Percentiles rank a stretch among this genome's conserved stretches.
Evolutionary conservation across 2,113 vertebrate species (phyloP).

Genomic region (Trematomus loennbergii): DNA sequence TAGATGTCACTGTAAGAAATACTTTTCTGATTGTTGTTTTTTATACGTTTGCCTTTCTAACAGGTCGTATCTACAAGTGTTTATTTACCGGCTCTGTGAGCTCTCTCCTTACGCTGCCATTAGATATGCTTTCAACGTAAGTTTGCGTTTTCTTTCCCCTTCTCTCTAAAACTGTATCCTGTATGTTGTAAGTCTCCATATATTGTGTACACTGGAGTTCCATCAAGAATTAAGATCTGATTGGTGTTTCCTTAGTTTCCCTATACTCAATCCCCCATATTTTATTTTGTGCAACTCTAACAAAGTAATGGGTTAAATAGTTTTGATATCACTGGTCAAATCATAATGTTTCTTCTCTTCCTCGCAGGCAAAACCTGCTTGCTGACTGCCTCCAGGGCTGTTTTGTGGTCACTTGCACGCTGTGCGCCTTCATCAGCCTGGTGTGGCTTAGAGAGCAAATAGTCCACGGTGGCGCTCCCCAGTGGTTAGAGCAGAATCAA

Average conservation of each 20-base stretch:
- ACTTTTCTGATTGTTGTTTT: not conserved
- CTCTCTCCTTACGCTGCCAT: slow-evolving; percentile 95
- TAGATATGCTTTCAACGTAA: slow-evolving; percentile 99
- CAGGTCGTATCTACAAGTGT: slow-evolving; percentile 99
- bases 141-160: slow-evolving; percentile 66
- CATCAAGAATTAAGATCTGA: not conserved
- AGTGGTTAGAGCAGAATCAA: slow-evolving; percentile 94
- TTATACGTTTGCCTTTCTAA: slow-evolving; percentile 32
- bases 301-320: not conserved
- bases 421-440: slow-evolving; percentile 98
- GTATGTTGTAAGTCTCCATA: not conserved
- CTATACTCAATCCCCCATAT: not conserved
- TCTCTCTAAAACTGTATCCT: not conserved
- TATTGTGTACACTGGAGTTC: not conserved
- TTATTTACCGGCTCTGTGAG: slow-evolving; percentile 99
- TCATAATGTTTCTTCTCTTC: slow-evolving; percentile 11
- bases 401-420: slow-evolving; percentile 96
- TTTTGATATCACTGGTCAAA: not conserved
- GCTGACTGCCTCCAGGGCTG: slow-evolving; percentile 97
- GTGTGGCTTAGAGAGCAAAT: slow-evolving; percentile 98
- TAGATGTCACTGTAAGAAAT: not conserved
- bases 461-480: slow-evolving; percentile 93
- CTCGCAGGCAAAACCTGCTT: slow-evolving; percentile 92
- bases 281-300: not conserved
- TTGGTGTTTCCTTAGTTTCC: not conserved